phyloP scores from a whole-genome alignment of 2,113 vertebrate species.

The Tiliqua scincoides region DNA sequence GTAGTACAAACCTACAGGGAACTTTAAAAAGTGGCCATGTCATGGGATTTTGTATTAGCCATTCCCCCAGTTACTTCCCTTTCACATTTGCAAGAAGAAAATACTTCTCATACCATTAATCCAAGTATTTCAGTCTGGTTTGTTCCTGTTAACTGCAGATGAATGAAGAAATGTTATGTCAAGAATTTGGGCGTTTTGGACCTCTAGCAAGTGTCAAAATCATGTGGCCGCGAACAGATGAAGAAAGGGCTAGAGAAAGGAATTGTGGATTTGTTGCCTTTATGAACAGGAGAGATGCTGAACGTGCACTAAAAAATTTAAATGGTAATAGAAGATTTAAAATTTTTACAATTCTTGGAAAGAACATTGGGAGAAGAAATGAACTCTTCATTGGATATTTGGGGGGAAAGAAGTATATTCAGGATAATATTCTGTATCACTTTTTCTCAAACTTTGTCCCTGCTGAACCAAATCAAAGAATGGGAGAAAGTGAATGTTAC shows the following conservation, averaged over 20 bases:
- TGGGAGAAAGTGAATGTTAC: too few species aligned
- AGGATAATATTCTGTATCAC: neutral
- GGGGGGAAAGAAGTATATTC: neutral
- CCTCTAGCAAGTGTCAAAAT: constrained; percentile 98
- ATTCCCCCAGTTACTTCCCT: neutral
- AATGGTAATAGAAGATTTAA: constrained; percentile 81
- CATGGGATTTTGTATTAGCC: neutral
- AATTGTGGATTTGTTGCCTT: constrained; percentile 99
- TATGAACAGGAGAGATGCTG: constrained; percentile 98
- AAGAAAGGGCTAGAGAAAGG: constrained; percentile 97
- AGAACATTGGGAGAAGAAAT: neutral
- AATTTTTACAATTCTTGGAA: neutral
- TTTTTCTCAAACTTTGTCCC: neutral
- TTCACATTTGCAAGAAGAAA: neutral
- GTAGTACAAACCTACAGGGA: neutral
- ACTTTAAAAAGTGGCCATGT: neutral
- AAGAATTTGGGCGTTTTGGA: constrained; percentile 97
- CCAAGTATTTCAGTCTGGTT: constrained; percentile 19
- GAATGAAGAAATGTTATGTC: constrained; percentile 99
- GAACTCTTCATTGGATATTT: neutral
- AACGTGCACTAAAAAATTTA: constrained; percentile 95
- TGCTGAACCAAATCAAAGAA: neutral
- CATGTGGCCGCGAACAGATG: constrained; percentile 99
- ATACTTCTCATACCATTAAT: neutral
- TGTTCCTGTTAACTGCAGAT: constrained; percentile 78